Conservation (phyloP, 2,797 vertebrate species). For the Hemibagrus guttatus region DNA sequence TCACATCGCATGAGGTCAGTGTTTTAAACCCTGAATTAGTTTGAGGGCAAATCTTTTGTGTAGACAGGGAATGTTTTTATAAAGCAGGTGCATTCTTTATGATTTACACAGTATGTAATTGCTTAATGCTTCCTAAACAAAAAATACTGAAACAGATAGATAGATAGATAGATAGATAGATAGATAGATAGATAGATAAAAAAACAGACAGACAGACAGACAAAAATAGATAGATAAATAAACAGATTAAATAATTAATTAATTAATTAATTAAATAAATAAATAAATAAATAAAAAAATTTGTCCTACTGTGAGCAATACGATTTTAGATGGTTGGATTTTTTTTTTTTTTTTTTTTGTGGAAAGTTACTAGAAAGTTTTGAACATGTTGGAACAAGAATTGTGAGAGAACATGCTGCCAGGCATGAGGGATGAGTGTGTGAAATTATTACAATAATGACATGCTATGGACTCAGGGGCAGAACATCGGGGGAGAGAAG, state of each 20-base stretch:
- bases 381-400: background rate
- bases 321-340: too few species aligned
- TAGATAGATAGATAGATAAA: too few species aligned
- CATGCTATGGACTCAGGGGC: background rate
- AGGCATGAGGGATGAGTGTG: background rate
- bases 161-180: too few species aligned
- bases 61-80: background rate
- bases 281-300: too few species aligned
- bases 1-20: background rate
- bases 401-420: background rate
- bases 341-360: background rate
- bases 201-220: too few species aligned
- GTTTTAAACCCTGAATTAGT: background rate
- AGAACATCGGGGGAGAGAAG: background rate
- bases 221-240: too few species aligned
- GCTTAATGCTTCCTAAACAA: background rate
- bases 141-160: background rate
- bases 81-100: background rate
- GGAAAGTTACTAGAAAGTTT: conserved; percentile 9
- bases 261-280: too few species aligned
- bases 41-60: background rate
- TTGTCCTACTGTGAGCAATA: background rate
- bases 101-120: background rate
- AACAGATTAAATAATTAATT: too few species aligned
- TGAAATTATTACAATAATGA: conserved; percentile 10